Base-by-base conservation (phyloP, 2,888 invertebrate genomes). In the Nebria salina region DNA sequence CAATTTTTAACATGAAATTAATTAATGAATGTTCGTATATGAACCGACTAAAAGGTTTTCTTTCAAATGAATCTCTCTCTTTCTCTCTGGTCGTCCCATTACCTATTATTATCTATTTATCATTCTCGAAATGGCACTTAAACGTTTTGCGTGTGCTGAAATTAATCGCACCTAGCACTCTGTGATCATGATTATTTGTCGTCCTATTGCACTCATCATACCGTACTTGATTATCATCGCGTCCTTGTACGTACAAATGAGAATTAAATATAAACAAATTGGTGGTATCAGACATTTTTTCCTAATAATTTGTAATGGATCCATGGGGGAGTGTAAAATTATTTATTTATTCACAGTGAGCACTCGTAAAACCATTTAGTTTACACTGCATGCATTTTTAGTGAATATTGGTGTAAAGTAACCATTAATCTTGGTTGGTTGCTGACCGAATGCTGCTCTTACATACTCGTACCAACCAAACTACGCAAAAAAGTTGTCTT, bases 401-500 rank as follows among this genome's bases (percentile, higher is more conserved):
- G 74, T 74, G 79, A 74, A 75, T 79, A 74, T 9, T 43, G 43
- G 75, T 79, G 79, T 79, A 79, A 79, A 74, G 20, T 65, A 42
- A 68, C 66, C 74, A 79, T 79, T 79, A 79, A 79, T 79, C 74
- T 74, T 66, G 68, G 26, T 75, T 74, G 65, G 73, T 6, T 43
- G 43, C 9, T 43, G 65, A 72, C 42, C 54, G 72, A 65, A 43
- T 64, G 64, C 72, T 72, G 65, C 77, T 73, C 66, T 72, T 72
- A 77, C 72, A 77, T 77, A 77, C 72, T 72, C n/a, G 77, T 77
- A 77, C 65, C 72, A 65, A 75, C 64, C 4, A 84, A 84, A 85
- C 84, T 84, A 83, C 83, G 72, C 82, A 82, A 86, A 86, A 87
- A 86, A 85, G 84, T 85, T 83, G 85, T 84, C 85, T 66, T 68